Evolutionary conservation across 2,113 vertebrate genomes (phyloP).

Genomic region (Nibea coibor): DNA sequence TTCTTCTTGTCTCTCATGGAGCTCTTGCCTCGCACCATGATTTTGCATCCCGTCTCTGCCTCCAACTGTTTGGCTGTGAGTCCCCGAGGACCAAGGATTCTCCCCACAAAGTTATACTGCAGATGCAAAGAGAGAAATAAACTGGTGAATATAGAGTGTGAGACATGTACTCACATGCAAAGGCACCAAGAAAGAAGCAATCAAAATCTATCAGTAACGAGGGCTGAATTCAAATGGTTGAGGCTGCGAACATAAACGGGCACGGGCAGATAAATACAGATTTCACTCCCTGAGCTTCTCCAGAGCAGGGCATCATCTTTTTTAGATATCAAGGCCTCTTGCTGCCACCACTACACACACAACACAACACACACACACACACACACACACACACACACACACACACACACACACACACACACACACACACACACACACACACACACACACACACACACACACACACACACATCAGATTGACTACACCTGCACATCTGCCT

Average conservation of each 20-base stretch:
- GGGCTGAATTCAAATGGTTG: neutral
- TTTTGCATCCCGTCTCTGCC: slow-evolving; percentile 89
- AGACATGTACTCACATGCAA: neutral
- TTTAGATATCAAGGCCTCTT: neutral
- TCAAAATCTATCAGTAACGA: neutral
- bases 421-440: slow-evolving; percentile 40
- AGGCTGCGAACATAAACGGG: neutral
- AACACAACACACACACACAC: slow-evolving; percentile 21
- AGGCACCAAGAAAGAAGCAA: neutral
- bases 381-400: slow-evolving; percentile 40
- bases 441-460: slow-evolving; percentile 40
- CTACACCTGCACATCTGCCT: neutral
- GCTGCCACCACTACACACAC: slow-evolving; percentile 23
- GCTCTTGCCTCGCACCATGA: slow-evolving; percentile 89
- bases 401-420: slow-evolving; percentile 40
- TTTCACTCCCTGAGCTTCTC: neutral
- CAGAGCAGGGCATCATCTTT: neutral
- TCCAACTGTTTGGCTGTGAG: slow-evolving; percentile 89
- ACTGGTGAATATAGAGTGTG: slow-evolving; percentile 4
- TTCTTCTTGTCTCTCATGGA: slow-evolving; percentile 90
- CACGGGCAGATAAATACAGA: neutral
- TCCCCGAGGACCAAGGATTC: slow-evolving; percentile 87
- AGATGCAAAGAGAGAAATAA: slow-evolving; percentile 58
- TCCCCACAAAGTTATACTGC: slow-evolving; percentile 89
- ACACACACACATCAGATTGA: neutral